Evolutionary conservation across 2,113 vertebrate genomes (phyloP).

Genomic region (Thamnaconus septentrionalis): DNA sequence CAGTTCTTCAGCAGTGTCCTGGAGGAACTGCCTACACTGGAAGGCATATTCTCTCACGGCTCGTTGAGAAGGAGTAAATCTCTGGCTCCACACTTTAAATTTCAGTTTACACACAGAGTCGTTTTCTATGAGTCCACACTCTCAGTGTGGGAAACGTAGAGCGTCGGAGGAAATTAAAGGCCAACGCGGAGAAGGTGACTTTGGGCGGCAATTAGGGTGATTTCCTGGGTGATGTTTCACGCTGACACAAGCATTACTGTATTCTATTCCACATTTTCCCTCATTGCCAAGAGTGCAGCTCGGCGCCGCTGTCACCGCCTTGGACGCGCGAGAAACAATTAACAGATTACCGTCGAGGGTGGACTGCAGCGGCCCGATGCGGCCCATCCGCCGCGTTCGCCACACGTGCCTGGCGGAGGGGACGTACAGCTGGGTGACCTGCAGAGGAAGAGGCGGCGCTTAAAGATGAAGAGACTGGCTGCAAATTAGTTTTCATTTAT

Average conservation of each 20-base stretch:
- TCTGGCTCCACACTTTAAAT: not conserved
- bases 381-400: constrained; percentile 93
- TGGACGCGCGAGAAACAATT: not conserved
- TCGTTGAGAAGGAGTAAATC: constrained; percentile 7
- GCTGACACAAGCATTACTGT: constrained; percentile 40
- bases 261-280: constrained; percentile 21
- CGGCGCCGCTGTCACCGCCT: not conserved
- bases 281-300: constrained; percentile 26
- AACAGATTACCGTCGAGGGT: constrained; percentile 87
- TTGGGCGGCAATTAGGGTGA: constrained; percentile 56
- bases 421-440: constrained; percentile 97
- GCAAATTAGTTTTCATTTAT: not conserved
- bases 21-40: not conserved
- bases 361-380: constrained; percentile 94
- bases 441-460: not conserved
- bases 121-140: no score
- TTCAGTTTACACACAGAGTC: not conserved
- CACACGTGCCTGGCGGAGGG: constrained; percentile 92
- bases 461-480: not conserved
- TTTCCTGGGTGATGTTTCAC: constrained; percentile 48
- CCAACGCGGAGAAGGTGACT: constrained; percentile 57
- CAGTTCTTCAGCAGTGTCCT: not conserved
- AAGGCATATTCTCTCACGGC: not conserved
- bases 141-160: not conserved
- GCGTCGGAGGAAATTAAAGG: constrained; percentile 23